Conservation (phyloP, 2,888 invertebrate genomes). For the Orchesellides sinensis region DNA sequence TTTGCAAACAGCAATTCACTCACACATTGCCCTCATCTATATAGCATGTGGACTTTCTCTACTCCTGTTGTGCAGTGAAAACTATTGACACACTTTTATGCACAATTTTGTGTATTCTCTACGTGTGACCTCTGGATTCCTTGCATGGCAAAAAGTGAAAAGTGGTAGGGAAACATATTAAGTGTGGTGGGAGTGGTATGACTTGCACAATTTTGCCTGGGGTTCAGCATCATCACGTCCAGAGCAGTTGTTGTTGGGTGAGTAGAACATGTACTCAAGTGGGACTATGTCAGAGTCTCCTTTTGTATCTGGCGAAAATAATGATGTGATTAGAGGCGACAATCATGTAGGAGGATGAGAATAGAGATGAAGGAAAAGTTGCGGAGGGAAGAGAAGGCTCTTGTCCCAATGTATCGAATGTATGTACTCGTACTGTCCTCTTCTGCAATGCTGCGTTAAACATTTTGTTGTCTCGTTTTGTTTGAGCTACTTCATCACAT, state of each 20-base stretch:
- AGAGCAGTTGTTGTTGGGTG: too few species aligned
- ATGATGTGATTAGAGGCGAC: conserved; percentile 30
- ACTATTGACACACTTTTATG: background rate
- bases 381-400: background rate
- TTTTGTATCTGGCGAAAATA: background rate
- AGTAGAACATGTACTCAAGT: background rate
- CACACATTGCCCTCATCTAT: background rate
- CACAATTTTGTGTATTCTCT: background rate
- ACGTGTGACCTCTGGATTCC: background rate
- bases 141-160: too few species aligned
- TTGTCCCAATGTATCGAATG: background rate
- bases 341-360: background rate
- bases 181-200: background rate
- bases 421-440: background rate
- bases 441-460: background rate
- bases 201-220: background rate
- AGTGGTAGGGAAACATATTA: background rate
- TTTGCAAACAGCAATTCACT: background rate
- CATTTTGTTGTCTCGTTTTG: background rate
- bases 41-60: background rate
- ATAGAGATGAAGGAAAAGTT: background rate
- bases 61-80: background rate
- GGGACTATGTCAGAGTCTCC: too few species aligned
- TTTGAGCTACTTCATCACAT: background rate
- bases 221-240: background rate